phyloP scores from a whole-genome alignment of 2,888 invertebrate species.

The Amblyteles armatorius region DNA sequence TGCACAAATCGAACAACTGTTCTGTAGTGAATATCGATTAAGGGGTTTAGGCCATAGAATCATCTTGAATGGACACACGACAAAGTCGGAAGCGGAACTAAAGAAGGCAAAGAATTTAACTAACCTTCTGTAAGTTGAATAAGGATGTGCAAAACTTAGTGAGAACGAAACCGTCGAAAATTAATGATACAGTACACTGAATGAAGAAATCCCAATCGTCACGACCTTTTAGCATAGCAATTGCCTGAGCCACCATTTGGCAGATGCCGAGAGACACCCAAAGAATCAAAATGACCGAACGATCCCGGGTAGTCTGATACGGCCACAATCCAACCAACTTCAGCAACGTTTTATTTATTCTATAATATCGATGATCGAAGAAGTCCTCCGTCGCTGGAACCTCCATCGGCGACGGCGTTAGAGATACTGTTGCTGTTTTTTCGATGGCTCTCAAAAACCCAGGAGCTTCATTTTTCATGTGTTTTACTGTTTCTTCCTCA shows the following conservation, averaged over 20 bases:
- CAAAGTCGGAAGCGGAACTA: too few species aligned
- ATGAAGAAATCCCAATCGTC: conserved; percentile 33
- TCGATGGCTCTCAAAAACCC: neutral
- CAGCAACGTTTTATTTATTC: conserved; percentile 40
- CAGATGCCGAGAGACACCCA: too few species aligned
- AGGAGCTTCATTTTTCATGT: neutral
- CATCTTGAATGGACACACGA: too few species aligned
- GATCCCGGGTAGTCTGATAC: conserved; percentile 12
- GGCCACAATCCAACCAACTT: conserved; percentile 40
- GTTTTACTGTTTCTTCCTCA: neutral
- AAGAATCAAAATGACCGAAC: too few species aligned
- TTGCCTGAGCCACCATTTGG: conserved; percentile 17
- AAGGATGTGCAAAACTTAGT: conserved; percentile 12
- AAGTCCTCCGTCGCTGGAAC: conserved; percentile 15
- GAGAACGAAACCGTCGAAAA: neutral
- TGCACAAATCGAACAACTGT: neutral
- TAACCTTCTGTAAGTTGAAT: conserved; percentile 10
- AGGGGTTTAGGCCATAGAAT: too few species aligned
- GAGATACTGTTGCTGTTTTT: neutral
- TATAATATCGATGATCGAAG: conserved; percentile 27
- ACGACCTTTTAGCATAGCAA: conserved; percentile 4
- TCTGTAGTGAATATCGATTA: neutral
- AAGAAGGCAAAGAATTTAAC: too few species aligned
- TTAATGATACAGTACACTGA: neutral
- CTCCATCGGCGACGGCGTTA: neutral